Conservation (phyloP, 2,113 vertebrate species). For the Sitta europaea region DNA sequence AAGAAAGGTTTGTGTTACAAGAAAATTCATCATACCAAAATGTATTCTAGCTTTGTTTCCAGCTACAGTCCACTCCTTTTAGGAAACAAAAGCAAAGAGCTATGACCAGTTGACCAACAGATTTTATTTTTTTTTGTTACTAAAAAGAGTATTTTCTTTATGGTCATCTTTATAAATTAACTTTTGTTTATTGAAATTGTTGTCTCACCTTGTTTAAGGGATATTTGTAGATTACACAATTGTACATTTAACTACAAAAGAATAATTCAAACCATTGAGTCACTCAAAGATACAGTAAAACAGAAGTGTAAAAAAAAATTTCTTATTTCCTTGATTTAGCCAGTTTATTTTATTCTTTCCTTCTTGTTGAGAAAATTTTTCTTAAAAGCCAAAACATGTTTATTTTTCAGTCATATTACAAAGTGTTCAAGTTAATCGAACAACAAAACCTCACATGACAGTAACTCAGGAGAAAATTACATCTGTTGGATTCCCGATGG, state of each 20-base stretch:
- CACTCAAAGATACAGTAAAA: background rate
- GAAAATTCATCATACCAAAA: background rate
- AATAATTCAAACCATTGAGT: constrained; percentile 7
- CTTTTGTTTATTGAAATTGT: background rate
- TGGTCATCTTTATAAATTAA: background rate
- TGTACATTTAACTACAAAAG: background rate
- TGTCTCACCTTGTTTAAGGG: background rate
- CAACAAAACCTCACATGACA: background rate
- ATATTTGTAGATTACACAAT: background rate
- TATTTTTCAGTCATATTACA: constrained; percentile 4
- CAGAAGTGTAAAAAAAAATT: background rate
- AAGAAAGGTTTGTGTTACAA: background rate
- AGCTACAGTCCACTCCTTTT: background rate
- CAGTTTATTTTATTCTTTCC: background rate
- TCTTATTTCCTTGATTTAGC: background rate
- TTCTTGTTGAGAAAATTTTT: background rate
- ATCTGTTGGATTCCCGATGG: constrained; percentile 49
- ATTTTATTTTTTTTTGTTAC: background rate
- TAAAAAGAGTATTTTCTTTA: background rate
- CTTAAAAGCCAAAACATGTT: background rate
- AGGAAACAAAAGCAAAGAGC: background rate
- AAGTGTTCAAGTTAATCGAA: constrained; percentile 12
- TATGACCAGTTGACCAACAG: background rate
- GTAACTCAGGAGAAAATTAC: constrained; percentile 59
- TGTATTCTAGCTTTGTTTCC: background rate